These are phyloP conservation scores for Hapalemur alaotrensis DNA, from an alignment of 2,797 vertebrate genomes.

Conservation along the genomic window DNA sequence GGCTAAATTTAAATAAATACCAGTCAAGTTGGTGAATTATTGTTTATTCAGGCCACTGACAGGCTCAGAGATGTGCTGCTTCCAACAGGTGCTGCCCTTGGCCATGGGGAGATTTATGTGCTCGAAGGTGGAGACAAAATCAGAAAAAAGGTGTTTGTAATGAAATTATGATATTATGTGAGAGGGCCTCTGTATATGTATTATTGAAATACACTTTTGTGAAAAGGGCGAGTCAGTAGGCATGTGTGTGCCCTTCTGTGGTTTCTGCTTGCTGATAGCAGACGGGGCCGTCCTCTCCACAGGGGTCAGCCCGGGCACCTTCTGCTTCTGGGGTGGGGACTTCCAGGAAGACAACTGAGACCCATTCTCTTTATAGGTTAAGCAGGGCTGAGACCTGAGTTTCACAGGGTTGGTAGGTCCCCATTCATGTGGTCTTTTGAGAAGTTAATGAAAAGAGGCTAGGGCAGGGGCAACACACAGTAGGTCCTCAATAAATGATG, in stretches of 20 bases:
- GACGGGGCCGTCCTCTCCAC: fast-evolving
- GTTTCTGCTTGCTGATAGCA: neutral
- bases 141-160: neutral
- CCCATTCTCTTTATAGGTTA: neutral
- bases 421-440: neutral
- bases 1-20: conserved; percentile 15
- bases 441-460: neutral
- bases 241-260: neutral
- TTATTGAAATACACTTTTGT: neutral
- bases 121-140: neutral
- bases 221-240: neutral
- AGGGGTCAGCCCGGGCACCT: neutral
- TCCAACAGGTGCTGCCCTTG: neutral
- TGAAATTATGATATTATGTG: neutral
- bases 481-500: neutral
- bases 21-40: neutral
- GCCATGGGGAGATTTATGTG: neutral
- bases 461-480: neutral
- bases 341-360: neutral
- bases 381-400: neutral
- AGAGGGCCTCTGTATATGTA: neutral
- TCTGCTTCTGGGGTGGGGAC: neutral
- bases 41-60: neutral
- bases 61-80: neutral
- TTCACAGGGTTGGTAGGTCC: neutral